Conservation (phyloP, 2,797 vertebrate genomes). For the Tolypeutes matacus region DNA sequence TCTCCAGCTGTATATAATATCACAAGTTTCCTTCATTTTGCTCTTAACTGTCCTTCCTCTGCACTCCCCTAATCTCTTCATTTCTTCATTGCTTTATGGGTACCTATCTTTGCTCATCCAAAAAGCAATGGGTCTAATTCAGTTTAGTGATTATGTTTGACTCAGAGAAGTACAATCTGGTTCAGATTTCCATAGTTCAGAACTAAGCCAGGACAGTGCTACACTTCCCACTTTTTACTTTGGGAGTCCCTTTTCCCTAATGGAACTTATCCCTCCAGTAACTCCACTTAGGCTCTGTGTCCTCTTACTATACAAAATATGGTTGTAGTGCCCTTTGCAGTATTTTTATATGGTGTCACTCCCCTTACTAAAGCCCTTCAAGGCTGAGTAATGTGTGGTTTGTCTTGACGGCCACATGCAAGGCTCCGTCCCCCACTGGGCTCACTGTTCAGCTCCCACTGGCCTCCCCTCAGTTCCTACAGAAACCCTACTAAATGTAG, state of each 20-base stretch:
- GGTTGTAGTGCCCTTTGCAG: not conserved
- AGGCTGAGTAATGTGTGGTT: not conserved
- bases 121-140: not conserved
- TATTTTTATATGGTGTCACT: not conserved
- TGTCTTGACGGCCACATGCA: rapidly evolving
- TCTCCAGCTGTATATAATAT: not conserved
- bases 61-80: not conserved
- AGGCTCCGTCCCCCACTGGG: not conserved
- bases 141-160: not conserved
- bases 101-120: not conserved
- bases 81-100: not conserved
- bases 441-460: not conserved
- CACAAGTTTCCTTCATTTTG: not conserved
- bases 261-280: not conserved
- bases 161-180: not conserved
- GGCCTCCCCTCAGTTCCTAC: not conserved
- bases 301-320: not conserved
- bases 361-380: not conserved
- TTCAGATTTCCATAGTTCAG: constrained; percentile 37
- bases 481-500: not conserved
- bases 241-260: not conserved
- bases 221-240: not conserved
- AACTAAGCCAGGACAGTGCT: not conserved
- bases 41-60: not conserved
- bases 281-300: not conserved